Percentiles rank a stretch among this genome's conserved stretches.
These are phyloP conservation scores for Pediacus dermestoides DNA, from an alignment of 2,888 invertebrate species.

Conservation along the genomic window DNA sequence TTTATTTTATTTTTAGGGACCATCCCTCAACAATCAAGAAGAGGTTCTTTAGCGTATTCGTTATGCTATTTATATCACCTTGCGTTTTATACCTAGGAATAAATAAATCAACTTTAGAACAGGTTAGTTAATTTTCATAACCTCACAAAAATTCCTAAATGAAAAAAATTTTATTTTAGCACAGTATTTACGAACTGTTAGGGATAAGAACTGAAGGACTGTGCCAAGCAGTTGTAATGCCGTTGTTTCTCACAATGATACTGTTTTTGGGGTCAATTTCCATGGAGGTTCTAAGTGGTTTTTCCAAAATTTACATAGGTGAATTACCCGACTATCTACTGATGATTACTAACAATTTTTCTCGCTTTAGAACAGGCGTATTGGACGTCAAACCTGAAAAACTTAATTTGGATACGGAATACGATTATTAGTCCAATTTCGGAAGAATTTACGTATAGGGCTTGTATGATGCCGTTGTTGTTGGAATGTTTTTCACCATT, in stretches of 20 bases:
- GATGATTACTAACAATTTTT: not conserved
- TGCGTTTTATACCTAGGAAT: slow-evolving; percentile 72
- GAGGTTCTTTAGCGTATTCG: slow-evolving; percentile 79
- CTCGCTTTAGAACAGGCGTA: slow-evolving; percentile 40
- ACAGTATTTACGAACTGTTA: slow-evolving; percentile 57
- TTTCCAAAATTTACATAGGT: slow-evolving; percentile 68
- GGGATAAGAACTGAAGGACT: slow-evolving; percentile 75
- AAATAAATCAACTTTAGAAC: slow-evolving; percentile 58
- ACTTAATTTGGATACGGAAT: slow-evolving; percentile 82
- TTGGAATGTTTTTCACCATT: slow-evolving; percentile 75
- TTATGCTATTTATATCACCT: slow-evolving; percentile 78
- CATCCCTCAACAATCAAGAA: slow-evolving; percentile 85
- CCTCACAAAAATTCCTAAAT: not conserved
- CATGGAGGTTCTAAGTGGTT: slow-evolving; percentile 67
- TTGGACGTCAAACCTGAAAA: slow-evolving; percentile 68
- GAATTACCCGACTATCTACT: slow-evolving; percentile 25
- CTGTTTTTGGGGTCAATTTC: slow-evolving; percentile 81
- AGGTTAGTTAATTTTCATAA: slow-evolving; percentile 44
- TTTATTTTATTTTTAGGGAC: slow-evolving; percentile 60
- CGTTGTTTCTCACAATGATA: slow-evolving; percentile 73
- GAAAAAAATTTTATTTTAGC: slow-evolving; percentile 1
- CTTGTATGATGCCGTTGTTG: slow-evolving; percentile 90
- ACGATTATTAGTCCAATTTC: slow-evolving; percentile 88
- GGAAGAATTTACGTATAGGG: slow-evolving; percentile 93
- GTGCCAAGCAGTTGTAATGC: slow-evolving; percentile 67